Base-by-base conservation (phyloP, 2,113 vertebrate species). In the Sialia sialis region DNA sequence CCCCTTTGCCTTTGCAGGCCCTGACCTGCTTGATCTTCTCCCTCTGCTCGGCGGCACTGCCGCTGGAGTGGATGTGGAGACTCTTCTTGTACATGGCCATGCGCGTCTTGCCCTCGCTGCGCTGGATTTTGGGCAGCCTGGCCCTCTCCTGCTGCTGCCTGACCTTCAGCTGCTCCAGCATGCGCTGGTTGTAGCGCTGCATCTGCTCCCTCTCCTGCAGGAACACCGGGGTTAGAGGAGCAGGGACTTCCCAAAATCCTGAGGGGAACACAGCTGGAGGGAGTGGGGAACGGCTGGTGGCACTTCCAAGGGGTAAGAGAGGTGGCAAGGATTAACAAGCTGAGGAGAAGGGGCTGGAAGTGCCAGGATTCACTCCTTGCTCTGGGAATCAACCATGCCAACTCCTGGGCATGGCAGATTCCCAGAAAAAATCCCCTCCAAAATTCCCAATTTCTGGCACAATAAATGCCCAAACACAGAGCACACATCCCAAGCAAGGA, bases 61-160 rank as follows among this genome's bases (percentile, higher is more conserved):
- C 98, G 0, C 95, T 97, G 4, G 98, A 98, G 60, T 98, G 98
- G 95, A 99, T 99, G 95, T 99, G 98, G 44, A 99, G 98, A 96
- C 99, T 99, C 96, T 99, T 99, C 98, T 99, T 99, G 97, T 99
- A 99, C 98, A 99, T 99, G 96, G 98, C 97, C 99, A 99, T 98
- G 66, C 99, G 99, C 0, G 99, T 99, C 97, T 99, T 99, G 55
- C 98, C 99, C 84, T 99, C 99, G 0, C 98, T 97, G 60, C 99
- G 98, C 98, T 99, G 99, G 90, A 99, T 99, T 97, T 99, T 99
- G 30, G 99, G 99, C 79, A 99, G 95, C 18, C 99, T 97, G 23
- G 85, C 98, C 96, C 96, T 99, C 96, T 99, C 99, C 98, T 99
- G 99, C 93, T 99, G 99, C 96, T 99, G 99, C 58, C 98, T 95